Evolutionary conservation across 1,140 invertebrate genomes (phyloP).

Genomic region (Hermetia illucens): DNA sequence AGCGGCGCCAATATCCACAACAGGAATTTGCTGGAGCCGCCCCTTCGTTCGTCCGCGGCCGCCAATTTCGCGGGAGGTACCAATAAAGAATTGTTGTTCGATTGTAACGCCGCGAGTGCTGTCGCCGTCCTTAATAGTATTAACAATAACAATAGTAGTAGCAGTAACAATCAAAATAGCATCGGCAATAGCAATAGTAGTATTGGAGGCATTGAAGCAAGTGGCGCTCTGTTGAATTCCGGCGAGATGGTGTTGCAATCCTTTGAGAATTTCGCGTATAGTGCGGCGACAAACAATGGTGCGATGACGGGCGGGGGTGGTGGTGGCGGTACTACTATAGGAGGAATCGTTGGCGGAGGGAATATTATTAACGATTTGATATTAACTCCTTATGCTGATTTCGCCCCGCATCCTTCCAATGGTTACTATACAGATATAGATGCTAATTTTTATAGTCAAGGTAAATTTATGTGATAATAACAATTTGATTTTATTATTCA

Average conservation of each 20-base stretch:
- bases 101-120: too few species aligned
- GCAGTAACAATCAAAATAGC: neutral
- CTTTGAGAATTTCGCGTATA: neutral
- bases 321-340: neutral
- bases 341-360: neutral
- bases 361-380: neutral
- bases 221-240: too few species aligned
- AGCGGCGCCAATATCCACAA: too few species aligned
- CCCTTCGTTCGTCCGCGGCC: neutral
- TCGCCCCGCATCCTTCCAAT: neutral
- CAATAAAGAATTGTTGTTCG: too few species aligned
- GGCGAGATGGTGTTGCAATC: conserved; percentile 1
- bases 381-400: conserved; percentile 4
- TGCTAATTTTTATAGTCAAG: conserved; percentile 6
- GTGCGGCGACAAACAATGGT: neutral
- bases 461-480: too few species aligned
- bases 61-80: too few species aligned
- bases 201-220: too few species aligned
- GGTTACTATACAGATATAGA: conserved; percentile 6
- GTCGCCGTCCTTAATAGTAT: too few species aligned
- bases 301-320: neutral
- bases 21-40: too few species aligned
- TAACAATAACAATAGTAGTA: neutral
- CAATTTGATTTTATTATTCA: too few species aligned
- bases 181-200: neutral